Conservation (phyloP, 2,888 invertebrate genomes). For the Yponomeuta malinellus region DNA sequence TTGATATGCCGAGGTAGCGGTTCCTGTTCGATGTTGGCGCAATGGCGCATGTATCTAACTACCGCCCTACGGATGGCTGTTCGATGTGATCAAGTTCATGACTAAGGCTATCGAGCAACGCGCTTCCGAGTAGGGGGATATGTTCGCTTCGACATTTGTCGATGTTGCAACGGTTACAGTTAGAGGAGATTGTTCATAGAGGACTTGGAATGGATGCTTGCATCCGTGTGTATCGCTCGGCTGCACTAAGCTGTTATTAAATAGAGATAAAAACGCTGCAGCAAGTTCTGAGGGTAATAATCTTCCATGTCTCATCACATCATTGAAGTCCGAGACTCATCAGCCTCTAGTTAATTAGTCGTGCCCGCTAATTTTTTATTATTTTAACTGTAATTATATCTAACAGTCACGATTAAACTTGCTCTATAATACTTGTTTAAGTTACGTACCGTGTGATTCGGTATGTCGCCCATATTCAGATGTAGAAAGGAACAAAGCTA, state of each 20-base stretch:
- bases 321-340: not conserved
- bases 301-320: slow-evolving; percentile 5
- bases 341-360: not conserved
- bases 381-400: not conserved
- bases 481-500: not conserved
- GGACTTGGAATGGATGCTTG: slow-evolving; percentile 8
- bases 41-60: slow-evolving; percentile 41
- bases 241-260: slow-evolving; percentile 8
- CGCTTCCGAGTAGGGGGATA: slow-evolving; percentile 19
- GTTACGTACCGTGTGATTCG: not conserved
- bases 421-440: not conserved
- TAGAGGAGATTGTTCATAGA: slow-evolving; percentile 39
- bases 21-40: slow-evolving; percentile 30
- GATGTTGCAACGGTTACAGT: slow-evolving; percentile 65
- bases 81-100: slow-evolving; percentile 11
- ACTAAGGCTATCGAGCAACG: slow-evolving; percentile 15
- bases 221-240: slow-evolving; percentile 4
- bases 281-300: slow-evolving; percentile 2
- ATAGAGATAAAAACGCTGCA: slow-evolving; percentile 6
- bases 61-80: slow-evolving; percentile 40
- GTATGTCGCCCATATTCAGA: not conserved
- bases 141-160: slow-evolving; percentile 15
- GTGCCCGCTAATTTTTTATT: not conserved
- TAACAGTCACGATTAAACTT: not conserved
- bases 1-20: slow-evolving; percentile 70